Percentiles rank a stretch among this genome's conserved stretches.
Conservation (phyloP, 2,888 invertebrate species). For the Pogonocherus hispidulus region DNA sequence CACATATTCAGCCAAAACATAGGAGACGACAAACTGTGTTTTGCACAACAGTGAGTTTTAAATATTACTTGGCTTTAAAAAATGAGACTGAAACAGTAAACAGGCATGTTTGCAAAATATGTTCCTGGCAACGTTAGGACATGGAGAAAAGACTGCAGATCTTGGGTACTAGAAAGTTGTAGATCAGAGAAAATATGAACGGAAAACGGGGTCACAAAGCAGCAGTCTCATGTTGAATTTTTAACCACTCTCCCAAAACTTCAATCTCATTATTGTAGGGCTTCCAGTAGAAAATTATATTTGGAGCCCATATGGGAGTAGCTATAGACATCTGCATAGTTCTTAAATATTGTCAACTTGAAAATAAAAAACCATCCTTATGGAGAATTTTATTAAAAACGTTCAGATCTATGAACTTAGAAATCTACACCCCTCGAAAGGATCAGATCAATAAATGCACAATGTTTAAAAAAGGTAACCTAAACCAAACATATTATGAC, state of each 20-base stretch:
- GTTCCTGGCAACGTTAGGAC: too few relatives aligned
- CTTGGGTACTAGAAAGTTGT: too few relatives aligned
- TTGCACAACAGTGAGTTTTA: too few relatives aligned
- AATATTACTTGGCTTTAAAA: neutral
- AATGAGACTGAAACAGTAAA: neutral
- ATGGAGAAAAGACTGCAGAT: too few relatives aligned
- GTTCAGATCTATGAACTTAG: neutral
- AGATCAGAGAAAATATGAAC: too few relatives aligned
- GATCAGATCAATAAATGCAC: neutral
- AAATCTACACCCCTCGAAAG: neutral
- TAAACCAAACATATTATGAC: neutral
- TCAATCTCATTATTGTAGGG: neutral
- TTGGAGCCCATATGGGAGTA: neutral
- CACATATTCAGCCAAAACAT: neutral
- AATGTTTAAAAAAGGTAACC: constrained; percentile 16
- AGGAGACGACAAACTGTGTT: neutral
- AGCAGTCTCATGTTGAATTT: too few relatives aligned
- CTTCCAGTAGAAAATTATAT: neutral
- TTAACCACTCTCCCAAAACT: neutral
- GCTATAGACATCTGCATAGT: neutral
- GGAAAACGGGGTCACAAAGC: too few relatives aligned
- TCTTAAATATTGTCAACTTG: neutral
- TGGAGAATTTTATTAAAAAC: neutral
- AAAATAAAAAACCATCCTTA: neutral
- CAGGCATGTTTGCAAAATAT: too few relatives aligned